Base-by-base conservation (phyloP, 2,888 invertebrate genomes). In the Watsonalla binaria region DNA sequence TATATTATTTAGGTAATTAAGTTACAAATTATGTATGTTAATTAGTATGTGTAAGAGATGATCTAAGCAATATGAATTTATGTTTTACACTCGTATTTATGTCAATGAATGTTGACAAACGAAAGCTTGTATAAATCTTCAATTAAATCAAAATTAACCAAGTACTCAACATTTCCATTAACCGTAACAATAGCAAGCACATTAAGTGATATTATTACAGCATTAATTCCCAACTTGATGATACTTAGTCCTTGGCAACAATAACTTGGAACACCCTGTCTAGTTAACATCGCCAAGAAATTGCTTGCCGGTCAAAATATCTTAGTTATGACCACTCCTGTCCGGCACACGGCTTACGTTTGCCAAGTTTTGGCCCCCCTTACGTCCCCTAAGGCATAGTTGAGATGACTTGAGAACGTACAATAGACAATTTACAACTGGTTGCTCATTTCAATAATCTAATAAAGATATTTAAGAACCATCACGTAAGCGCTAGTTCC, bases 301-400 rank as follows among this genome's bases (percentile, higher is more conserved):
- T 89, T 84, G 86, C 87, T 82, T 84, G 88, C 86, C 88, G 86
- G 87, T 88, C 90, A 89, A 90, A 90, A 90, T 88, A 90, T 90
- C 90, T 90, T 90, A 88, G 90, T 87, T 90, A 90, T 90, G 90
- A 86, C 90, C 87, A 84, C 81, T 86, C 78, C 88, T 90, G 90
- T 90, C 90, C 89, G 74, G 85, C 74, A 75, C 90, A 90, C 73
- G 80, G 85, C 86, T 85, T 85, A 88, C 85, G 85, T 83, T 86
- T 83, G 86, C 86, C 84, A 88, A 88, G 82, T 86, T 82, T 76
- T 62, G 74, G 42, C 81, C 76, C 68, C 76, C 78, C 63, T n/a
- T 51, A 55, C 52, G 61, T 65, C 74, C 75, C 86, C 83, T 72
- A 69, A 77, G 84, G 86, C 82, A 76, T 79, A 79, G 77, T 77